These are phyloP conservation scores for Orchesella cincta DNA, from an alignment of 1,140 invertebrate genomes.

Conservation along the genomic window DNA sequence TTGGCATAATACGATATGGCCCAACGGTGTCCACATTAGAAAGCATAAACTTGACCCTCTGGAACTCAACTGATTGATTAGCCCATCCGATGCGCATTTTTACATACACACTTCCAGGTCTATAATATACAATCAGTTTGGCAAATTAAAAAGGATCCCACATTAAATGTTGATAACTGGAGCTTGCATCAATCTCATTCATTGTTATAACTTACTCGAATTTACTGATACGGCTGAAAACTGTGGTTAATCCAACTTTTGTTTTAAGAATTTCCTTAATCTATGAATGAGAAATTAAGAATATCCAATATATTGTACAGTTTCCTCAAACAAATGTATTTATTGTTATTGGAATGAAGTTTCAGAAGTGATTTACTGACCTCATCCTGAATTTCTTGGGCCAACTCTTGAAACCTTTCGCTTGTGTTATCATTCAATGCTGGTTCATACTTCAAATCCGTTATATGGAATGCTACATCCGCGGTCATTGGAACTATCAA, in stretches of 20 bases:
- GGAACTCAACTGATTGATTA: slow-evolving; percentile 32
- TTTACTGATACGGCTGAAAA: slow-evolving; percentile 34
- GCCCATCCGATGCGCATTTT: slow-evolving; percentile 67
- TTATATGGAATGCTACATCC: slow-evolving; percentile 68
- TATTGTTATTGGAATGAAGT: slow-evolving; percentile 59
- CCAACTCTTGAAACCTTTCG: slow-evolving; percentile 64
- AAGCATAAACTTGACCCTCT: slow-evolving; percentile 38
- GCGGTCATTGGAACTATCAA: slow-evolving; percentile 64
- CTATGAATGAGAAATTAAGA: slow-evolving; percentile 62
- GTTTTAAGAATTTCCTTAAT: slow-evolving; percentile 38
- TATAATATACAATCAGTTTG: slow-evolving; percentile 55
- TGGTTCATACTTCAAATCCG: slow-evolving; percentile 65
- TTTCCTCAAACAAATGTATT: slow-evolving; percentile 59
- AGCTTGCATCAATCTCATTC: too few relatives aligned
- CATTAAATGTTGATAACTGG: background rate
- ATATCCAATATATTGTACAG: slow-evolving; percentile 65
- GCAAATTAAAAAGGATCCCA: background rate
- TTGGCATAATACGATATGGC: slow-evolving; percentile 22
- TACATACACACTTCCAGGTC: slow-evolving; percentile 65
- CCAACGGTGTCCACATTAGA: slow-evolving; percentile 32
- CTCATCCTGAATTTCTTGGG: slow-evolving; percentile 62
- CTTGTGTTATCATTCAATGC: slow-evolving; percentile 65
- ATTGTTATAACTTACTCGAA: slow-evolving; percentile 40
- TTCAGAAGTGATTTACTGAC: slow-evolving; percentile 52
- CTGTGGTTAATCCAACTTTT: slow-evolving; percentile 24